Evolutionary conservation across 2,888 invertebrate genomes (phyloP), one percentile per base, ranked within the genome.

Genomic region (Caenorhabditis sp.): DNA sequence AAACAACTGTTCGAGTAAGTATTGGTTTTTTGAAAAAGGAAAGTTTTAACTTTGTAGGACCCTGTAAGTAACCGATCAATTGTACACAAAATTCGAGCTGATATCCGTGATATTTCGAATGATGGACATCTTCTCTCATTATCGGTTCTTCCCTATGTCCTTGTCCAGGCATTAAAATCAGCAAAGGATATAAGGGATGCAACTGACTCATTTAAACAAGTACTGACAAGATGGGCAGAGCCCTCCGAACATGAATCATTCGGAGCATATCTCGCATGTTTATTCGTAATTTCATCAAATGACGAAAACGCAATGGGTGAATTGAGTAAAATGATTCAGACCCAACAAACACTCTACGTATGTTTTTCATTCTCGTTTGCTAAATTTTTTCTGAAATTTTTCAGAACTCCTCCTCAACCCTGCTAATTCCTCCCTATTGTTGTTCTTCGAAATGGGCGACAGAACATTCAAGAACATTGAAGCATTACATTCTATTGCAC

Each of bases 161-260:
- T 87, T 60, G 56, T 74, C 59, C 49, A 80, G 76, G 76, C 80
- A 12, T 67, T 80, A 2, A 62, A 63, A 59, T 68, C 36, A 21
- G 36, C 53, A 14, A 23, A 63, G 0, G 62, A 64, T 31, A 56
- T 76, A 31, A 54, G 58, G 1, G 63, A 74, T 25, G 58, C 70
- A 10, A 57, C 70, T 21, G 53, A 68, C 25, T 12, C 49, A 31
- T 75, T 74, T 23, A 52, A 60, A 1, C 63, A 77, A 25, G 76
- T 70, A 38, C 38, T 80, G 26, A 27, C 21, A 0, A 49, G 70
- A 61, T 80, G 77, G 59, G 66, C 77, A 8, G 80, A 78, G 54
- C 81, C 81, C 92, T 89, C 89, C 20, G 97, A 97, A 87, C 97
- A 97, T 90, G 99, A 99, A 89, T 97, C 95, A 87, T 93, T 95